Evolutionary conservation across 2,797 vertebrate genomes (phyloP).

Genomic region (Iguana delicatissima): DNA sequence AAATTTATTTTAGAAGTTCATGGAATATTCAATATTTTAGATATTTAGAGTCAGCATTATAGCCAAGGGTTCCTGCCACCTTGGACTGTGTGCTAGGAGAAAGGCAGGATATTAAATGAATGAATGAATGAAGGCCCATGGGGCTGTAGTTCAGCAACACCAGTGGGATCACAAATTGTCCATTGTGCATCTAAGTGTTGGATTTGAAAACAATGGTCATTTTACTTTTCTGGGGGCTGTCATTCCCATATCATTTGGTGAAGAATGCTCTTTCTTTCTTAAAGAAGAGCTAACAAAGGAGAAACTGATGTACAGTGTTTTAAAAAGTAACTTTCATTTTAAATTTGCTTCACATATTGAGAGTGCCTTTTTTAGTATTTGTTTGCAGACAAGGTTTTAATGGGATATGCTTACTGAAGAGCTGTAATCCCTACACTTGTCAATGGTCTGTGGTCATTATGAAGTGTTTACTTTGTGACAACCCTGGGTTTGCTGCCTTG

Average conservation of each 20-base stretch:
- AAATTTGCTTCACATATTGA: neutral
- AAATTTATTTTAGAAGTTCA: neutral
- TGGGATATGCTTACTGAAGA: too few species aligned
- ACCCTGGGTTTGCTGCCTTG: neutral
- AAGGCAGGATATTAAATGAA: too few species aligned
- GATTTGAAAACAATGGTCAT: neutral
- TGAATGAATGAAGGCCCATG: too few species aligned
- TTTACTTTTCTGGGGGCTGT: neutral
- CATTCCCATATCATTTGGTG: neutral
- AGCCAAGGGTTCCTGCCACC: too few species aligned
- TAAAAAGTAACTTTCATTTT: neutral
- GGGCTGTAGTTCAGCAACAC: too few species aligned
- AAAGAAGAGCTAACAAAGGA: neutral
- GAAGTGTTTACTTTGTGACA: neutral
- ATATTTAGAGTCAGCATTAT: neutral
- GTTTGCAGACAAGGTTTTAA: neutral
- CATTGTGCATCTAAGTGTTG: neutral
- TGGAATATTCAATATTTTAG: conserved; percentile 25
- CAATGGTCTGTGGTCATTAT: too few species aligned
- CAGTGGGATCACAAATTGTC: too few species aligned
- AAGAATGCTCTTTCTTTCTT: neutral
- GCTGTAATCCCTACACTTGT: too few species aligned
- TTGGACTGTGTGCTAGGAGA: too few species aligned
- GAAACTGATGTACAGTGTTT: neutral
- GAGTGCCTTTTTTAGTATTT: neutral